These are phyloP conservation scores for Diploptera punctata DNA, from an alignment of 2,888 invertebrate genomes.

Conservation along the genomic window DNA sequence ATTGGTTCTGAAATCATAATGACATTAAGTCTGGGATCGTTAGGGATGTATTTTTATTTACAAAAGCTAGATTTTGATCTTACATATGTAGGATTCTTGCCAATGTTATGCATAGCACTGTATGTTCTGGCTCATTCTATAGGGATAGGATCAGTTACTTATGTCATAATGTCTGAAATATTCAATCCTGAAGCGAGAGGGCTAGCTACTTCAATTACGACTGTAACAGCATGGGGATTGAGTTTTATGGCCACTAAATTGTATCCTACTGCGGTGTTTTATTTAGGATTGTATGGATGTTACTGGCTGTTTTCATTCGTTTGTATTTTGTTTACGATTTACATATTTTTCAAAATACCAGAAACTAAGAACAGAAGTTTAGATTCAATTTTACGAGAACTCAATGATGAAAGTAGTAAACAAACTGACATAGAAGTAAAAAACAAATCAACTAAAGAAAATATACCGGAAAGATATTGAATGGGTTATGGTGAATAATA, in stretches of 20 bases:
- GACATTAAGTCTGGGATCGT: neutral
- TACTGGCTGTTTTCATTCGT: constrained; percentile 56
- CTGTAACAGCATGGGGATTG: constrained; percentile 49
- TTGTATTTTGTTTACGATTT: constrained; percentile 51
- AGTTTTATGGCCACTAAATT: constrained; percentile 54
- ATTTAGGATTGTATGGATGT: too few relatives aligned
- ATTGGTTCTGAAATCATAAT: neutral
- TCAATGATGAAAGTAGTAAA: constrained; percentile 12
- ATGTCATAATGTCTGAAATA: too few relatives aligned
- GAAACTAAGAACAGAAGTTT: too few relatives aligned
- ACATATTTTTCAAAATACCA: constrained; percentile 54
- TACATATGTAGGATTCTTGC: neutral
- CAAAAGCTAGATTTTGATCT: neutral
- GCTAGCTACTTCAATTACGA: too few relatives aligned
- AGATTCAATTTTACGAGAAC: constrained; percentile 54
- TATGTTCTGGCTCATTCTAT: neutral
- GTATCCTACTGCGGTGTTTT: constrained; percentile 54
- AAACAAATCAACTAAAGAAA: too few relatives aligned
- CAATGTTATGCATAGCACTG: neutral
- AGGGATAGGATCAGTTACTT: constrained; percentile 24
- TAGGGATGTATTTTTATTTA: neutral
- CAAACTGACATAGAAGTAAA: too few relatives aligned
- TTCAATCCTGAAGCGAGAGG: too few relatives aligned
- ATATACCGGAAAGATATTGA: too few relatives aligned
- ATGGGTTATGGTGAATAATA: too few relatives aligned